Evolutionary conservation across 2,888 invertebrate genomes (phyloP).

Genomic region (Chouioia cunea): DNA sequence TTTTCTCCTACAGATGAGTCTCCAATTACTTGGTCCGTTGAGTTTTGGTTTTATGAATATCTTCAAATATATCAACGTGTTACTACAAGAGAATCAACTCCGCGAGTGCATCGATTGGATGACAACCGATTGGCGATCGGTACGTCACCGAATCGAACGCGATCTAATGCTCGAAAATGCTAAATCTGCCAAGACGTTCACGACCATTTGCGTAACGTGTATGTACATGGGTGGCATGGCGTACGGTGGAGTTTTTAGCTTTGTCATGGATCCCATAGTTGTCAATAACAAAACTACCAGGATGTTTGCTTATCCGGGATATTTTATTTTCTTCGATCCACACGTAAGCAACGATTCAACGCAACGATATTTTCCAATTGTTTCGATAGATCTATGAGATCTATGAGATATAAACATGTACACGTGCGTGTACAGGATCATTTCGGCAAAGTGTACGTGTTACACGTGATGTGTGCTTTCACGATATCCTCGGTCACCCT

Average conservation of each 20-base stretch:
- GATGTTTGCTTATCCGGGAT: slow-evolving; percentile 51
- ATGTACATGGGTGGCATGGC: slow-evolving; percentile 52
- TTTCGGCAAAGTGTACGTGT: too few relatives aligned
- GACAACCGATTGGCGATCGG: slow-evolving; percentile 51
- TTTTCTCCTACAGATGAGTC: background rate
- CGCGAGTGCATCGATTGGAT: slow-evolving; percentile 51
- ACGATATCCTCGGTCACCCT: too few relatives aligned
- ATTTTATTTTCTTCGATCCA: slow-evolving; percentile 51
- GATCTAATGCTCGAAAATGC: slow-evolving; percentile 52
- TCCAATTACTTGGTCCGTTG: slow-evolving; percentile 55
- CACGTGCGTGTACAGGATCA: too few relatives aligned
- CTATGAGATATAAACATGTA: too few relatives aligned
- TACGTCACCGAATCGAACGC: slow-evolving; percentile 31
- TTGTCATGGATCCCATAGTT: slow-evolving; percentile 42
- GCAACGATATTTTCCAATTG: too few relatives aligned
- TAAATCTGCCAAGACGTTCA: slow-evolving; percentile 48
- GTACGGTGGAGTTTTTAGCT: slow-evolving; percentile 49
- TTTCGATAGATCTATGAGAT: too few relatives aligned
- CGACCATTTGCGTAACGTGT: slow-evolving; percentile 44
- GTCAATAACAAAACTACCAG: slow-evolving; percentile 50
- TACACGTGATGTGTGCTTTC: too few relatives aligned
- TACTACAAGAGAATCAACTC: slow-evolving; percentile 46
- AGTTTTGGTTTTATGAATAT: slow-evolving; percentile 55
- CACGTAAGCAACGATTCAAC: slow-evolving; percentile 35
- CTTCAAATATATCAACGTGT: slow-evolving; percentile 51